Evolutionary conservation across 2,797 vertebrate genomes (phyloP).

Genomic region (Hoplostethus mediterraneus): DNA sequence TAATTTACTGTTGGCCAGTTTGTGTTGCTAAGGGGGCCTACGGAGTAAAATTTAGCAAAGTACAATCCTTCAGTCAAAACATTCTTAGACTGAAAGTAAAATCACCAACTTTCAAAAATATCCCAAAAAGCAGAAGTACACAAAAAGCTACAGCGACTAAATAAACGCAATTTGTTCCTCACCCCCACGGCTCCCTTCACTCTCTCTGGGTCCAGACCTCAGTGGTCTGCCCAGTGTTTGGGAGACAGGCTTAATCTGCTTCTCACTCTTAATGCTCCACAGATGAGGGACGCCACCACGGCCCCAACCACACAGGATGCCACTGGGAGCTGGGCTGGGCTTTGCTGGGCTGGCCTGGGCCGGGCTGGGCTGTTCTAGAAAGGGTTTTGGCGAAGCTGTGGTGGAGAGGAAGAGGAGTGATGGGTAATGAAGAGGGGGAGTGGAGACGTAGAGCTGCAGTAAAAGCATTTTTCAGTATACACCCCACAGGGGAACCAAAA

Average conservation of each 20-base stretch:
- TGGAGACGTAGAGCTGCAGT: constrained; percentile 21
- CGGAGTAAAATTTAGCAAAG: too few species aligned
- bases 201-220: constrained; percentile 35
- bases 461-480: constrained; percentile 59
- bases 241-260: constrained; percentile 74
- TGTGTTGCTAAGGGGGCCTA: too few species aligned
- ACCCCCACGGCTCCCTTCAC: background rate
- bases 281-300: constrained; percentile 67
- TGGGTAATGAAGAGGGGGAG: constrained; percentile 8
- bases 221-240: constrained; percentile 69
- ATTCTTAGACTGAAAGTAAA: too few species aligned
- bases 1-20: too few species aligned
- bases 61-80: too few species aligned
- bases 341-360: background rate
- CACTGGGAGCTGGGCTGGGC: constrained; percentile 32
- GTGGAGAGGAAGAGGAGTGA: constrained; percentile 37
- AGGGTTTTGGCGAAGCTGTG: constrained; percentile 20
- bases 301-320: constrained; percentile 62
- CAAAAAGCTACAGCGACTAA: too few species aligned
- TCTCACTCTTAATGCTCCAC: constrained; percentile 74
- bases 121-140: too few species aligned
- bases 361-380: background rate
- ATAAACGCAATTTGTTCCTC: background rate
- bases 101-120: too few species aligned
- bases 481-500: constrained; percentile 56